Evolutionary conservation across 2,888 invertebrate genomes (phyloP).

Genomic region (Mellilla xanthometata): DNA sequence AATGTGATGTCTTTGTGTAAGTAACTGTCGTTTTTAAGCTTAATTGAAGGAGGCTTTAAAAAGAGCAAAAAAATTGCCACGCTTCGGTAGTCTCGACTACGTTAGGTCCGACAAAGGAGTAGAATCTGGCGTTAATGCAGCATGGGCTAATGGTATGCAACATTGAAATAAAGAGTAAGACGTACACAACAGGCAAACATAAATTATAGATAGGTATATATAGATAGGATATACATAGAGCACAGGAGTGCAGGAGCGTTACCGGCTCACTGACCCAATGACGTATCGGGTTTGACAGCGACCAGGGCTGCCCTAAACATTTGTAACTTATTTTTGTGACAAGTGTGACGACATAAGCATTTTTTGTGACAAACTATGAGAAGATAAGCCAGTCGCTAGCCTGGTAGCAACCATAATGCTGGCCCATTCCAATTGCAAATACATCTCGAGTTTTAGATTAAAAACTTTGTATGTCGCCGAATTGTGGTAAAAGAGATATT

Average conservation of each 20-base stretch:
- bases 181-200: not conserved
- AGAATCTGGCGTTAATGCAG: slow-evolving; percentile 9
- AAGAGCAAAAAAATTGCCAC: not conserved
- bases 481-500: too few species aligned
- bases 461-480: too few species aligned
- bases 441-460: too few species aligned
- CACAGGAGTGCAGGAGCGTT: slow-evolving; percentile 50
- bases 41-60: not conserved
- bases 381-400: too few species aligned
- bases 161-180: slow-evolving; percentile 7
- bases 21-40: not conserved
- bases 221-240: slow-evolving; percentile 36
- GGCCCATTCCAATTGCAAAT: too few species aligned
- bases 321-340: too few species aligned
- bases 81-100: not conserved
- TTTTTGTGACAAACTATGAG: too few species aligned
- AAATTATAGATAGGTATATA: not conserved
- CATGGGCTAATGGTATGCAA: slow-evolving; percentile 10
- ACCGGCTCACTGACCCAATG: slow-evolving; percentile 53
- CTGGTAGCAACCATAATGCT: too few species aligned
- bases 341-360: too few species aligned
- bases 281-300: slow-evolving; percentile 45
- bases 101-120: slow-evolving; percentile 5
- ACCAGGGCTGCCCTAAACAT: slow-evolving; percentile 19
- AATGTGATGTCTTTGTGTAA: not conserved